phyloP scores from a whole-genome alignment of 2,888 invertebrate genomes.

The Nymphalis c-album region DNA sequence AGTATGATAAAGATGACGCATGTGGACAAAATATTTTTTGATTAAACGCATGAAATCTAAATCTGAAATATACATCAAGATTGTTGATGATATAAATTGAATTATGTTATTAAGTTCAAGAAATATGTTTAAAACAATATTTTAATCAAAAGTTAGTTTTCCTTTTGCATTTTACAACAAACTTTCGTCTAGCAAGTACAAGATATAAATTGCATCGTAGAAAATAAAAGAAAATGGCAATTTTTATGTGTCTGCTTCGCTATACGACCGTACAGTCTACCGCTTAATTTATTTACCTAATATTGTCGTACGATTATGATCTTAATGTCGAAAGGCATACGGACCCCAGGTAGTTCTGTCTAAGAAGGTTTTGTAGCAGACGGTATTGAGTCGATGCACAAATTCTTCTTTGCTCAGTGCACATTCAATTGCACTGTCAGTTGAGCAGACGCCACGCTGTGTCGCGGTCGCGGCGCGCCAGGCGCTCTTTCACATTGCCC shows the following conservation, averaged over 20 bases:
- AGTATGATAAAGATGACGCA: background rate
- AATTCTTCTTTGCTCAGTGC: constrained; percentile 36
- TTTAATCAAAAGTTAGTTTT: constrained; percentile 12
- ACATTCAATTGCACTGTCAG: constrained; percentile 42
- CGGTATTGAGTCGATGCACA: constrained; percentile 37
- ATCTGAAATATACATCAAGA: too few relatives aligned
- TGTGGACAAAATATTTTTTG: background rate
- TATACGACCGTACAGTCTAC: constrained; percentile 23
- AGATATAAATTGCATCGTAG: constrained; percentile 35
- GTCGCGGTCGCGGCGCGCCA: constrained; percentile 40
- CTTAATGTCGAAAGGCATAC: constrained; percentile 28
- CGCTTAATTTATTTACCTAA: constrained; percentile 25
- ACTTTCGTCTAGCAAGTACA: constrained; percentile 28
- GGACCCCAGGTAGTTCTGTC: constrained; percentile 27
- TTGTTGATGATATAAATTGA: too few relatives aligned
- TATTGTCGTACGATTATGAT: constrained; percentile 26
- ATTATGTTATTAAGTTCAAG: background rate
- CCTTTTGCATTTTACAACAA: constrained; percentile 6
- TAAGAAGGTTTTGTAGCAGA: constrained; percentile 23
- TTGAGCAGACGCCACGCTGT: constrained; percentile 36
- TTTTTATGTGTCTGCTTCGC: constrained; percentile 45
- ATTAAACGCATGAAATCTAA: too few relatives aligned
- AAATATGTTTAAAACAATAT: background rate
- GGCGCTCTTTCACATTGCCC: constrained; percentile 38
- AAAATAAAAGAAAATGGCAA: constrained; percentile 40